Percentiles rank a stretch among this genome's conserved stretches.
Conservation (phyloP, 2,113 vertebrate species). For the Perognathus longimembris region DNA sequence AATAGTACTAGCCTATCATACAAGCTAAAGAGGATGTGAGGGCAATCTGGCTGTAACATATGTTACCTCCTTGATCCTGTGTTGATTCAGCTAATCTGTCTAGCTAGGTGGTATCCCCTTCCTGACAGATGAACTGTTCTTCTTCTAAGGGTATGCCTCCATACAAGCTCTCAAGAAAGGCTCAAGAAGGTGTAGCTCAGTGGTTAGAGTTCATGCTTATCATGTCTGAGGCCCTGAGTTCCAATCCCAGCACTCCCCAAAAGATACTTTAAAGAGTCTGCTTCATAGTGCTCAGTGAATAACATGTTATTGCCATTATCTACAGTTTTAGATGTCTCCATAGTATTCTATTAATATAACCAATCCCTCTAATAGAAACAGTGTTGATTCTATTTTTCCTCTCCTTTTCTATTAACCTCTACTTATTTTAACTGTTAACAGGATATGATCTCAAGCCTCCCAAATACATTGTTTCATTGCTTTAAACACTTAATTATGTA, state of each 20-base stretch:
- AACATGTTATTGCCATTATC: neutral
- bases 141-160: too few species aligned
- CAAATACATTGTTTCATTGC: constrained; percentile 2
- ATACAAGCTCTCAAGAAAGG: too few species aligned
- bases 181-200: neutral
- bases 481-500: constrained; percentile 15
- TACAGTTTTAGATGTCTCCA: neutral
- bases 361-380: neutral
- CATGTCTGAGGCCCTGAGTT: neutral
- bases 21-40: too few species aligned
- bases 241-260: neutral
- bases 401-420: neutral
- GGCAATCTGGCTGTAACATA: too few species aligned
- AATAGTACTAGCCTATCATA: neutral
- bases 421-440: neutral
- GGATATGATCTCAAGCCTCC: neutral
- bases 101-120: too few species aligned
- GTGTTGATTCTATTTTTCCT: neutral
- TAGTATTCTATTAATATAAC: neutral
- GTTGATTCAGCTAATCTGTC: too few species aligned
- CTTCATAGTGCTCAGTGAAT: neutral
- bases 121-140: too few species aligned
- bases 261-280: neutral
- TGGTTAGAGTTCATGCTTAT: neutral
- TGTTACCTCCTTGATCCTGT: too few species aligned